Evolutionary conservation across 2,797 vertebrate species (phyloP), one percentile per base, ranked within the genome.

Genomic region (Pogoniulus pusillus): DNA sequence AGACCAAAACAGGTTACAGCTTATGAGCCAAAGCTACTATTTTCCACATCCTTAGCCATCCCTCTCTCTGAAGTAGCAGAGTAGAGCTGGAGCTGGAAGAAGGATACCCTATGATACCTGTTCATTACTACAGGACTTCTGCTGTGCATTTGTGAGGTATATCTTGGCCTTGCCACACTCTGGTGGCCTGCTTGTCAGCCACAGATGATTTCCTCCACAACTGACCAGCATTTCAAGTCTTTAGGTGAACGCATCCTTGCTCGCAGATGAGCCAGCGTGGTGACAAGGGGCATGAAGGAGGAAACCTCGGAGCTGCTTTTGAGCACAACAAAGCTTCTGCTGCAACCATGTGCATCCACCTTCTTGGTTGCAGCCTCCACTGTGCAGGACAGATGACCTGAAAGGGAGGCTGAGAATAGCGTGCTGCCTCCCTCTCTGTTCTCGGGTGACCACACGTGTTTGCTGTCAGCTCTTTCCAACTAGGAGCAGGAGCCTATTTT

Each of bases 1-100:
- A 64, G 75, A 87, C 88, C 91, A 95, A 96, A 96, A 90, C 93
- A 96, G 93, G 94, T 96, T 95, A 92, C 81, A 80, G 92, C 41
- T 85, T n/a, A 60, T 0, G 13, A 87, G 91, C 91, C 84, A 95
- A 85, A 85, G 90, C 93, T 93, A 92, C 95, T 93, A 89, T 93
- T 96, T 92, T 93, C 91, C 91, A 93, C 63, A 86, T 90, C 32
- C 72, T 49, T 4, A 49, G 70, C 88, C 49, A 72, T 89, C 39
- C 75, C 45, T 53, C 68, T 78, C 91, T 79, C 69, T 49, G 23
- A 41, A 90, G 69, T 0, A 29, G 6, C 1, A 3, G 8, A 78
- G 71, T 8, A 53, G 75, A 60, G 70, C 39, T 54, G 3, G 63
- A 69, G 35, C 3, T 54, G 65, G 82, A 57, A 72, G 77, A 10